Conservation (phyloP, 2,113 vertebrate genomes). For the Conger conger region DNA sequence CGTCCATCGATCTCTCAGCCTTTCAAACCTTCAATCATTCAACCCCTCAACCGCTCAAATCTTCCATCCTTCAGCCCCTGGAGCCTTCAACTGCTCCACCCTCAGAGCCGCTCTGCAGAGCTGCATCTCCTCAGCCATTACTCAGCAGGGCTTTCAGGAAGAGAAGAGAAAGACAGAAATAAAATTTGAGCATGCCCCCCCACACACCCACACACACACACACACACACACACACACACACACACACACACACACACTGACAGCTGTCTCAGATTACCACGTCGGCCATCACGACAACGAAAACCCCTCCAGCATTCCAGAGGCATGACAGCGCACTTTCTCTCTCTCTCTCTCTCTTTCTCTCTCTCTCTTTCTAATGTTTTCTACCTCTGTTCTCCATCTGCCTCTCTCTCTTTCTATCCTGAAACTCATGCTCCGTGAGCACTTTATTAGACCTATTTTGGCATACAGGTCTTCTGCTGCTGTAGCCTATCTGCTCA, state of each 20-base stretch:
- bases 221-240: not conserved
- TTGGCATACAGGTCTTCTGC: too few relatives aligned
- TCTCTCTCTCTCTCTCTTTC: constrained; percentile 37
- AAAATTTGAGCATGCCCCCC: constrained; percentile 36
- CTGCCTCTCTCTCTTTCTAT: constrained; percentile 22
- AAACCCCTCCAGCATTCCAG: constrained; percentile 71
- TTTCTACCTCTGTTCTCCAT: constrained; percentile 41
- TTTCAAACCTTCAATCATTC: too few relatives aligned
- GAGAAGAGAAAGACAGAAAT: constrained; percentile 36
- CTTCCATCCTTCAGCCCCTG: too few relatives aligned
- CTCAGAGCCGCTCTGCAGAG: not conserved
- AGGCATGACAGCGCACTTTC: constrained; percentile 77
- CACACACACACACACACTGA: constrained; percentile 62
- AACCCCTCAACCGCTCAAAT: too few relatives aligned
- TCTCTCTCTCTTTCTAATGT: constrained; percentile 41
- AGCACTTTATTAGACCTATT: too few relatives aligned
- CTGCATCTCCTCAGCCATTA: not conserved
- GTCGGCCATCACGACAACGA: constrained; percentile 71
- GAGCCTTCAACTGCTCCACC: too few relatives aligned
- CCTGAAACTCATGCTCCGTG: too few relatives aligned
- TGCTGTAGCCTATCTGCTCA: too few relatives aligned
- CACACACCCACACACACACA: constrained; percentile 35
- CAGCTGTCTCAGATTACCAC: constrained; percentile 79
- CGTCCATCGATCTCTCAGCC: too few relatives aligned
- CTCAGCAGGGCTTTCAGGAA: not conserved